phyloP scores from a whole-genome alignment of 2,888 invertebrate species.

The Dusona sp. region DNA sequence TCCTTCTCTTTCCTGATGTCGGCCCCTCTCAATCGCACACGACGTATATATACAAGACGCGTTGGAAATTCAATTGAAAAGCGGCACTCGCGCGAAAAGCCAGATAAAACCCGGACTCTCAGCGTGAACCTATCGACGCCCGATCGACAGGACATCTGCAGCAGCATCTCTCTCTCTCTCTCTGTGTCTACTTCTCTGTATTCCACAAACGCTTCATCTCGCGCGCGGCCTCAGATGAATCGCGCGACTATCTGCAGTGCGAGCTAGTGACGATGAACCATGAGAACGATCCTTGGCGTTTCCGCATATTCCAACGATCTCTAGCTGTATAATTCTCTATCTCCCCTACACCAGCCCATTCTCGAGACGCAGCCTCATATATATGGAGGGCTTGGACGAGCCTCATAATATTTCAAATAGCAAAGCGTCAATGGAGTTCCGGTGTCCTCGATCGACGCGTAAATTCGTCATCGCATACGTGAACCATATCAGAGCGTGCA shows the following conservation, averaged over 20 bases:
- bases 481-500: slow-evolving; percentile 20
- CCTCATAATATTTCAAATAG: slow-evolving; percentile 44
- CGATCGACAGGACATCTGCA: slow-evolving; percentile 18
- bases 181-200: neutral
- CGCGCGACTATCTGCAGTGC: slow-evolving; percentile 36
- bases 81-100: slow-evolving; percentile 23
- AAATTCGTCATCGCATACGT: slow-evolving; percentile 19
- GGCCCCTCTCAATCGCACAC: slow-evolving; percentile 13
- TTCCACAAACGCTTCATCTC: slow-evolving; percentile 29
- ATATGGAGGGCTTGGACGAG: slow-evolving; percentile 7
- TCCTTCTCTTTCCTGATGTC: slow-evolving; percentile 14
- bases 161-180: slow-evolving; percentile 7
- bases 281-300: slow-evolving; percentile 53
- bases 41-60: slow-evolving; percentile 17
- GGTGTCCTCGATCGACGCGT: slow-evolving; percentile 45
- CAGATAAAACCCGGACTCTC: slow-evolving; percentile 22
- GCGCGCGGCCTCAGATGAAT: slow-evolving; percentile 44
- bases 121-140: slow-evolving; percentile 42
- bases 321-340: neutral
- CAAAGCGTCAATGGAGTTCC: slow-evolving; percentile 36
- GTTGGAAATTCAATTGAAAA: slow-evolving; percentile 62
- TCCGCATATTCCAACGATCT: slow-evolving; percentile 56
- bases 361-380: slow-evolving; percentile 13
- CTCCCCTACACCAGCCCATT: neutral
- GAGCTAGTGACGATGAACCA: slow-evolving; percentile 32